Percentiles rank a stretch among this genome's conserved stretches.
phyloP scores from a whole-genome alignment of 2,888 invertebrate genomes.

The Merodon equestris region DNA sequence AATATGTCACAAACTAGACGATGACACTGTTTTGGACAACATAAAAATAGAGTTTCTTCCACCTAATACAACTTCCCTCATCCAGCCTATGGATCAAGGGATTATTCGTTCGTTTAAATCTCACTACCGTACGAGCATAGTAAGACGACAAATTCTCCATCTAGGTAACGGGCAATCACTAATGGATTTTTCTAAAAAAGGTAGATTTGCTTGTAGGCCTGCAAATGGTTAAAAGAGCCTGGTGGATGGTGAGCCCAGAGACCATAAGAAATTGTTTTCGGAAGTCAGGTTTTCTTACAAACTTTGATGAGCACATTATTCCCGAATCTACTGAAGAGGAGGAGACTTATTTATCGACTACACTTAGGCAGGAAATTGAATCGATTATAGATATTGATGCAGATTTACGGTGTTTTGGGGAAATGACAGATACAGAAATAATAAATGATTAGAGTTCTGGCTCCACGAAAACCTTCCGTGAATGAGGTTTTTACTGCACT shows the following conservation, averaged over 20 bases:
- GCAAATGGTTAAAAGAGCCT: too few relatives aligned
- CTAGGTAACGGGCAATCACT: neutral
- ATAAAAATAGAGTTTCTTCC: too few relatives aligned
- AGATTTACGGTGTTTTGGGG: slow-evolving; percentile 11
- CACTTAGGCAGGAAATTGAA: slow-evolving; percentile 20
- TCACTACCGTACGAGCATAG: neutral
- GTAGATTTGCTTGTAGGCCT: slow-evolving; percentile 9
- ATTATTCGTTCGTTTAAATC: neutral
- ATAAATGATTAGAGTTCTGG: too few relatives aligned
- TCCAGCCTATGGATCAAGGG: neutral
- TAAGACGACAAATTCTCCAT: neutral
- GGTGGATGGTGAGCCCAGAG: too few relatives aligned
- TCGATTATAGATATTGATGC: slow-evolving; percentile 5
- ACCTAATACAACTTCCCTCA: neutral
- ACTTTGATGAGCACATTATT: slow-evolving; percentile 7
- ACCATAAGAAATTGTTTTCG: slow-evolving; percentile 19
- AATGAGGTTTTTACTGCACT: too few relatives aligned
- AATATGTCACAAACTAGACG: neutral
- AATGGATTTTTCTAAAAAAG: too few relatives aligned
- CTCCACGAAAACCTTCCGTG: too few relatives aligned
- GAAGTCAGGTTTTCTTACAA: slow-evolving; percentile 12
- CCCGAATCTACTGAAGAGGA: neutral
- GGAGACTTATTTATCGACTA: neutral
- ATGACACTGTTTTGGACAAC: neutral
- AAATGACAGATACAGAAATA: too few relatives aligned